A percentile compares a stretch with the other conserved stretches of the same genome.
Evolutionary conservation across 2,888 invertebrate species (phyloP).

Genomic region (Cantharis flavilabris): DNA sequence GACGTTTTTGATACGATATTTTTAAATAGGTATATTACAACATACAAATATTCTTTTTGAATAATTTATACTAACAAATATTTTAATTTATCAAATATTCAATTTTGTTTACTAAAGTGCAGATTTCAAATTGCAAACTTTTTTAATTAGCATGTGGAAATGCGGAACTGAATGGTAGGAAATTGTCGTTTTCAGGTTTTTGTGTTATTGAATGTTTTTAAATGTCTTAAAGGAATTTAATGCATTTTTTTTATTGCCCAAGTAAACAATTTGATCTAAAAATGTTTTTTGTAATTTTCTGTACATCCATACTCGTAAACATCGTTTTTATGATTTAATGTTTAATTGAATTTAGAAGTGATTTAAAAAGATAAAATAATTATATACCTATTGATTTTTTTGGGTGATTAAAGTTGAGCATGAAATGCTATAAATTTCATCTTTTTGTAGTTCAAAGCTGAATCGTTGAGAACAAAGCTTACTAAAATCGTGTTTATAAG

Average conservation of each 20-base stretch:
- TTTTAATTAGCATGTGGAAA: neutral
- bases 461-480: conserved; percentile 16
- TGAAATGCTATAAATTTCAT: neutral
- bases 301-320: too few species aligned
- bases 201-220: neutral
- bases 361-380: neutral
- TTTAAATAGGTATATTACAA: neutral
- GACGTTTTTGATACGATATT: too few species aligned
- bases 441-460: neutral
- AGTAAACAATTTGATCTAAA: neutral
- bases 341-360: too few species aligned
- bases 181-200: neutral
- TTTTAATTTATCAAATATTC: too few species aligned
- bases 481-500: conserved; percentile 24
- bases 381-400: neutral
- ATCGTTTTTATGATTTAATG: too few species aligned
- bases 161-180: neutral
- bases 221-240: neutral
- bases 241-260: neutral
- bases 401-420: neutral
- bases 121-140: neutral
- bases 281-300: neutral
- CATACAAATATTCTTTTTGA: neutral
- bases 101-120: neutral
- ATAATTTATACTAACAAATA: too few species aligned